Base-by-base conservation (phyloP, 1,140 invertebrate species). In the Choristoneura fumiferana region DNA sequence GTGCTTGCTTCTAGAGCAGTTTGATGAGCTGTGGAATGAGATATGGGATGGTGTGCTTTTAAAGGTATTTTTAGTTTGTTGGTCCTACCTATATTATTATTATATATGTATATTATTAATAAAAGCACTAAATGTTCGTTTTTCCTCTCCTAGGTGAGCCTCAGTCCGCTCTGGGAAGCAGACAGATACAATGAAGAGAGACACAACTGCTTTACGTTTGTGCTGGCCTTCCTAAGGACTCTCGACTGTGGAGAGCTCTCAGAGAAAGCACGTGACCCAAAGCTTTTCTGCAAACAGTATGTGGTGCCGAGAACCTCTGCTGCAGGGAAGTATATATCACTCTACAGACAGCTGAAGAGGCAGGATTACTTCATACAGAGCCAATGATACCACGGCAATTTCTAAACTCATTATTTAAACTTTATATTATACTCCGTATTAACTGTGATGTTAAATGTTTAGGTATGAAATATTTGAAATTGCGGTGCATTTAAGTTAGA, bases 201-300 rank as follows among this genome's bases (percentile, higher is more conserved):
- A 38, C 92, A 94, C 80, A 96, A 96, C 80, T 96, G 95, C 73
- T 96, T 95, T 70, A 94, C 93, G 29, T 96, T 96, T 89, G 94
- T 96, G 1, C 79, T 96, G 61, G 91, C 92, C 52, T 95, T 96
- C 76, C 84, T 96, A 56, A 87, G 92, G 63, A 91, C 91, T 29
- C 85, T 95, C 29, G 90, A 92, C 64, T 92, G 93, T 72, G 91
- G 91, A 33, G 87, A 89, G 60, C 79, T 95, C 13, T 93, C 93
- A 53, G 89, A 91, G 63, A 92, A 92, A 43, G 93, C 93, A 34
- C 76, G 86, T 37, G 93, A 91, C 70, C 92, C 92, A 59, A 92
- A 92, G 45, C 77, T 86, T 15, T 95, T 96, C 81, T 96, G 95
- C 73, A 93, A 94, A 81, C 91, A 93, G 67, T 95, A 94, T 84